A percentile compares a stretch with the other conserved stretches of the same genome.
These are phyloP conservation scores for Choloepus hoffmanni DNA, from an alignment of 2,113 vertebrate species.

Conservation along the genomic window DNA sequence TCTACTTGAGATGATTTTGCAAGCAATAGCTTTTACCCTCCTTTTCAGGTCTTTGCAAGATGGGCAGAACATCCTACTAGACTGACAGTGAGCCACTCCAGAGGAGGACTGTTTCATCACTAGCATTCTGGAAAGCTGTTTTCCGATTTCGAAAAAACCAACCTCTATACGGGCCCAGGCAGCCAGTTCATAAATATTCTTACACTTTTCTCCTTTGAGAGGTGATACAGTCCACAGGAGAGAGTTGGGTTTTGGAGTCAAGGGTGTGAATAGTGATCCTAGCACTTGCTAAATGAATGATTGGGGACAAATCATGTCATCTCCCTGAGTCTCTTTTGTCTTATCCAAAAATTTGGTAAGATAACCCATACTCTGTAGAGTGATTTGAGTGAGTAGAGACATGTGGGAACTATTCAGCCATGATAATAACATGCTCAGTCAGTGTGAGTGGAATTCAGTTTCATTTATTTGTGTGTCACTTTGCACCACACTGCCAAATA, in stretches of 20 bases:
- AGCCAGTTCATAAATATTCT: neutral
- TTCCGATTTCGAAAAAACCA: neutral
- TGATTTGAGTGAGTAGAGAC: neutral
- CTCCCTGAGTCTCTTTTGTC: neutral
- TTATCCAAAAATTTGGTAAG: neutral
- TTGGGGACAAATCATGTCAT: neutral
- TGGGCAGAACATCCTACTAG: neutral
- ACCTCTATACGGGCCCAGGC: rapidly evolving
- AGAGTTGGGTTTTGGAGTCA: neutral
- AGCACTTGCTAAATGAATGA: neutral
- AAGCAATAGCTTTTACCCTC: neutral
- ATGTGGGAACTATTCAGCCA: neutral
- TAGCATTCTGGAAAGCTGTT: neutral
- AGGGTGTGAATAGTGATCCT: neutral
- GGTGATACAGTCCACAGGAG: neutral
- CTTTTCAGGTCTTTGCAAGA: rapidly evolving
- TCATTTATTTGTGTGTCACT: neutral
- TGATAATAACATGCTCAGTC: neutral
- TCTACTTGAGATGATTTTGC: neutral
- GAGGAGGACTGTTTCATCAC: neutral
- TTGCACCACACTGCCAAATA: too few relatives aligned
- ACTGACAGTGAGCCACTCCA: too few relatives aligned
- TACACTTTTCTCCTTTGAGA: neutral
- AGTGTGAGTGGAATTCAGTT: neutral
- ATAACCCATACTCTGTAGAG: neutral